phyloP scores from a whole-genome alignment of 2,113 vertebrate species.

The Hippocampus abdominalis region DNA sequence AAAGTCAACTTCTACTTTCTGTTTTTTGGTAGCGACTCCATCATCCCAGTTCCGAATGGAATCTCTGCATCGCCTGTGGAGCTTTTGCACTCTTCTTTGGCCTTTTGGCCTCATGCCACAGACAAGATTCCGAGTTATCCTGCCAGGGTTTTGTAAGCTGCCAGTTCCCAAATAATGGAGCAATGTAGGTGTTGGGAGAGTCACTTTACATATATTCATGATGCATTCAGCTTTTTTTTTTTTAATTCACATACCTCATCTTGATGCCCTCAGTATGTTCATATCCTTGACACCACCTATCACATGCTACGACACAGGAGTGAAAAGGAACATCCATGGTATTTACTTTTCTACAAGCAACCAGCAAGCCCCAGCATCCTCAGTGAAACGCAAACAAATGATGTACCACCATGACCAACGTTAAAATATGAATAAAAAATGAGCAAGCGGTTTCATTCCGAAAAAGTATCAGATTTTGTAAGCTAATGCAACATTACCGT shows the following conservation, averaged over 20 bases:
- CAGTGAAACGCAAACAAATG: conserved; percentile 7
- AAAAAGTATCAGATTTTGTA: too few relatives aligned
- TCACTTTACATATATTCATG: conserved; percentile 27
- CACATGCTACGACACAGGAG: not conserved
- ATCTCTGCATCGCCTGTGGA: conserved; percentile 25
- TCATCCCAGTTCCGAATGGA: not conserved
- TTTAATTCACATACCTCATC: conserved; percentile 4
- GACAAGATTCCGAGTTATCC: conserved; percentile 6
- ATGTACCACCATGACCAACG: too few relatives aligned
- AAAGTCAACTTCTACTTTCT: conserved; percentile 2
- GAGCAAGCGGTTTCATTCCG: too few relatives aligned
- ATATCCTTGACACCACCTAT: conserved; percentile 13
- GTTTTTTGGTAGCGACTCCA: conserved; percentile 3
- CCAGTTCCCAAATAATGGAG: conserved; percentile 17
- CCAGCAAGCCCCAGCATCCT: not conserved
- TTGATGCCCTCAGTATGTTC: not conserved
- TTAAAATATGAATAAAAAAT: too few relatives aligned
- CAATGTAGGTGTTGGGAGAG: conserved; percentile 34
- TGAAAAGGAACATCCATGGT: not conserved
- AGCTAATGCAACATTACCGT: too few relatives aligned
- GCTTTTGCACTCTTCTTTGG: conserved; percentile 15
- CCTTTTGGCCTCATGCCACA: conserved; percentile 21
- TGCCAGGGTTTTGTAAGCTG: not conserved
- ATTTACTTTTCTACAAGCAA: not conserved
- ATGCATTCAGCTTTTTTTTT: conserved; percentile 14